Base-by-base conservation (phyloP, 2,888 invertebrate species). In the Drepanosiphum platanoidis region DNA sequence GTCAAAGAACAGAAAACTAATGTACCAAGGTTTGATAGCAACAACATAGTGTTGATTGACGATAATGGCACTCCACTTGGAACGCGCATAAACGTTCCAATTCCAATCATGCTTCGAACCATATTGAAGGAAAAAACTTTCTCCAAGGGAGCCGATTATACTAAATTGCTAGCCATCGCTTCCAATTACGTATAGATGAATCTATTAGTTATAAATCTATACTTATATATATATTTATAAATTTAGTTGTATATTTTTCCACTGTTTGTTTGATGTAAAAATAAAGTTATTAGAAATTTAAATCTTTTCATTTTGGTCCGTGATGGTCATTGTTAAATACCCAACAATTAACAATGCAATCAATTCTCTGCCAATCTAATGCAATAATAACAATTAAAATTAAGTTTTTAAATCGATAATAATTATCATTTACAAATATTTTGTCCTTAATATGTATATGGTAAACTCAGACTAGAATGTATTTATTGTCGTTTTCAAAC, bases 1-100 rank as follows among this genome's bases (percentile, higher is more conserved):
- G 96, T 95, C 89, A 95, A 95, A 89, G 93, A 92, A 81, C 97
- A 97, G 89, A 92, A 92, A 86, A 90, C 93, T 0, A 94, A 95
- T 90, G 92, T 96, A 61, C 98, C 98, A 0, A 95, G 95, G 89
- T 97, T 96, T 90, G 98, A 99, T 90, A 95, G 94, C 88, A 99
- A 99, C 89, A 99, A 99, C 90, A 91, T 99, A 83, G 99, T 99
- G 1, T 91, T 99, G 0, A 95, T 99, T 68, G 98, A 99, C 89
- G 97, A 99, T 88, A 95, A 93, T 89, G 99, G 98, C 30, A 94
- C 95, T 22, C 99, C 99, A 0, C 90, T 98, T 5, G 99, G 99
- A 30, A 99, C 96, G 1, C 92, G 99, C 88, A 97, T 99, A 88
- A 95, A 96, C 88, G 97, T 96, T 1, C 99, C 99, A 0, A 94